These are phyloP conservation scores for Colletes collaris DNA, from an alignment of 2,888 invertebrate genomes.

Conservation along the genomic window DNA sequence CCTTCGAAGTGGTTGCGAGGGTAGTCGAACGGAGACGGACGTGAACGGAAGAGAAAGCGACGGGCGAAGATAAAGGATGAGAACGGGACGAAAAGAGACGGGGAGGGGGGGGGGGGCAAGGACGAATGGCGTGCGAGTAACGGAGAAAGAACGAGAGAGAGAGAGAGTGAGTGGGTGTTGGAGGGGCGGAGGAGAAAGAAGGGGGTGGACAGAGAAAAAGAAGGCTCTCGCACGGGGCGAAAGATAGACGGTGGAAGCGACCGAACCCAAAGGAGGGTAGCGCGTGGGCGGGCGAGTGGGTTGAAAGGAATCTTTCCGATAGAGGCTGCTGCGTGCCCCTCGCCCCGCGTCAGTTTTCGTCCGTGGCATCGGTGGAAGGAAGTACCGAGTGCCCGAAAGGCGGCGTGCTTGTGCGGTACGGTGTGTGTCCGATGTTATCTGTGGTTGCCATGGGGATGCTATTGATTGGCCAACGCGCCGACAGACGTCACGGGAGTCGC, in stretches of 20 bases:
- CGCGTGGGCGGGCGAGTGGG: constrained; percentile 27
- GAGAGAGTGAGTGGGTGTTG: not conserved
- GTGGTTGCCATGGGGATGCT: constrained; percentile 83
- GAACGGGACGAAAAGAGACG: not conserved
- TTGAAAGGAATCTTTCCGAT: constrained; percentile 59
- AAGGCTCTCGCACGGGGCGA: constrained; percentile 4
- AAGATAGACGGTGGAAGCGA: constrained; percentile 36
- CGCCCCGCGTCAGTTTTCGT: constrained; percentile 37
- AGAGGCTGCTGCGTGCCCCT: constrained; percentile 40
- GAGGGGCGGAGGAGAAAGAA: not conserved
- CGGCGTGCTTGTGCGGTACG: constrained; percentile 74
- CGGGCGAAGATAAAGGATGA: constrained; percentile 5
- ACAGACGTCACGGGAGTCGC: constrained; percentile 85
- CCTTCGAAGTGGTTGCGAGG: not conserved
- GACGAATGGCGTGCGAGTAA: too few relatives aligned
- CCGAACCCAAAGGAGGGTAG: constrained; percentile 24
- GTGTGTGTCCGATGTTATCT: constrained; percentile 83
- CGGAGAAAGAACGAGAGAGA: not conserved
- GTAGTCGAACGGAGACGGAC: constrained; percentile 10
- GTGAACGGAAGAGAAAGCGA: not conserved
- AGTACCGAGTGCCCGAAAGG: constrained; percentile 68
- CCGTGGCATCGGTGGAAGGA: constrained; percentile 66
- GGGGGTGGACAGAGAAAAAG: constrained; percentile 8
- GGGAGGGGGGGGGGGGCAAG: not conserved
- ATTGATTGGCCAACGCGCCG: constrained; percentile 83